These are phyloP conservation scores for Cephus nigrinus DNA, from an alignment of 2,888 invertebrate genomes.

Conservation along the genomic window DNA sequence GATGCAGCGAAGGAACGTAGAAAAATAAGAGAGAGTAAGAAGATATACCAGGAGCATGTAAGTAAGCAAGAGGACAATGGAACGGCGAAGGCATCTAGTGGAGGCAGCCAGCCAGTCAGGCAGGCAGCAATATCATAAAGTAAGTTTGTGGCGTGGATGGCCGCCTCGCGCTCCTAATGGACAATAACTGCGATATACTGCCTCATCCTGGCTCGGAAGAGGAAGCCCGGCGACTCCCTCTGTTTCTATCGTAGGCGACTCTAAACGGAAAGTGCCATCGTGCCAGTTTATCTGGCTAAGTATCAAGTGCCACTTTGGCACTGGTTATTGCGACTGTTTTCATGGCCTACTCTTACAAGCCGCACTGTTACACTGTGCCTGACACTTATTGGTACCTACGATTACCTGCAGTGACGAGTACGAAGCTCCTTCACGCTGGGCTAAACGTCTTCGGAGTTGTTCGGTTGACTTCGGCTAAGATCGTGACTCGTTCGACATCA, in stretches of 20 bases:
- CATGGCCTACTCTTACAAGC: background rate
- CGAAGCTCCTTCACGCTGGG: background rate
- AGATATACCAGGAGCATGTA: background rate
- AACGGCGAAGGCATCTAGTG: background rate
- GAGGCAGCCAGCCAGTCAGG: constrained; percentile 4
- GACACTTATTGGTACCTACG: background rate
- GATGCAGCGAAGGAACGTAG: background rate
- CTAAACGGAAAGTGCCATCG: constrained; percentile 15
- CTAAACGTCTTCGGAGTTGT: background rate
- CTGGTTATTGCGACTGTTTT: background rate
- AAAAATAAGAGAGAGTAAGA: background rate
- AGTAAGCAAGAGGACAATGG: background rate
- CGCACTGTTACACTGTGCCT: background rate
- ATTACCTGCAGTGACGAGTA: background rate
- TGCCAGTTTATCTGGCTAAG: constrained; percentile 18
- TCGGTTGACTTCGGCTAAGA: background rate
- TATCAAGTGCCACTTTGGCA: constrained; percentile 11
- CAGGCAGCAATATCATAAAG: constrained; percentile 53
- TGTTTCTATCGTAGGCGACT: constrained; percentile 9
- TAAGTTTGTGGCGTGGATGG: constrained; percentile 53
- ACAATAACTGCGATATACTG: constrained; percentile 61
- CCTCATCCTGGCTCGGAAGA: constrained; percentile 41
- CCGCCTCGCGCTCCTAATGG: constrained; percentile 57
- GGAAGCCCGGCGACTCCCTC: constrained; percentile 27
- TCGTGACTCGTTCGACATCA: background rate